Conservation (phyloP, 2,113 vertebrate genomes). For the Silurus glanis region DNA sequence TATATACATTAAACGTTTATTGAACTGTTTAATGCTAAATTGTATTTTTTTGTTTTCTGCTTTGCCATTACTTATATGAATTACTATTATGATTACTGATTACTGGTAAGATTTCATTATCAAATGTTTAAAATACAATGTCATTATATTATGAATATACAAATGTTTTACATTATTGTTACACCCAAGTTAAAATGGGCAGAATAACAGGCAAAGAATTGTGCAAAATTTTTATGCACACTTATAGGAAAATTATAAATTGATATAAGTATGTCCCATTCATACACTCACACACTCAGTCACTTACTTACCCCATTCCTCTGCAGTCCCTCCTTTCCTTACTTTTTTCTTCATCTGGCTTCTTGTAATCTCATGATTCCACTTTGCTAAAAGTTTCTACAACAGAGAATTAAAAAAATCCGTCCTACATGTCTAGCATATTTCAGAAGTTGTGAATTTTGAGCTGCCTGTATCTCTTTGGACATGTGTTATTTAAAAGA, state of each 20-base stretch:
- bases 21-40: neutral
- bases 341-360: constrained; percentile 6
- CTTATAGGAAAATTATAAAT: neutral
- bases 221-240: neutral
- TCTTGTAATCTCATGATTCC: constrained; percentile 12
- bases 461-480: neutral
- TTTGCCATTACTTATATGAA: neutral
- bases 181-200: neutral
- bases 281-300: neutral
- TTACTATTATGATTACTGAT: neutral
- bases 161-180: neutral
- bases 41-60: neutral
- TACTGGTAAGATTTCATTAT: neutral
- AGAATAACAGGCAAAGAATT: neutral
- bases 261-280: neutral
- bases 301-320: constrained; percentile 2
- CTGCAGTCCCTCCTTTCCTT: constrained; percentile 1
- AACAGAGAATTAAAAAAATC: constrained; percentile 10
- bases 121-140: neutral
- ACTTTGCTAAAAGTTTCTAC: neutral
- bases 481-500: constrained; percentile 46
- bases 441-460: constrained; percentile 20
- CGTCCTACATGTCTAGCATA: neutral
- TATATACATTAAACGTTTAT: neutral
- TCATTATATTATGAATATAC: neutral